Percentiles rank a stretch among this genome's conserved stretches.
These are phyloP conservation scores for Endomychus coccineus DNA, from an alignment of 2,888 invertebrate genomes.

Conservation along the genomic window DNA sequence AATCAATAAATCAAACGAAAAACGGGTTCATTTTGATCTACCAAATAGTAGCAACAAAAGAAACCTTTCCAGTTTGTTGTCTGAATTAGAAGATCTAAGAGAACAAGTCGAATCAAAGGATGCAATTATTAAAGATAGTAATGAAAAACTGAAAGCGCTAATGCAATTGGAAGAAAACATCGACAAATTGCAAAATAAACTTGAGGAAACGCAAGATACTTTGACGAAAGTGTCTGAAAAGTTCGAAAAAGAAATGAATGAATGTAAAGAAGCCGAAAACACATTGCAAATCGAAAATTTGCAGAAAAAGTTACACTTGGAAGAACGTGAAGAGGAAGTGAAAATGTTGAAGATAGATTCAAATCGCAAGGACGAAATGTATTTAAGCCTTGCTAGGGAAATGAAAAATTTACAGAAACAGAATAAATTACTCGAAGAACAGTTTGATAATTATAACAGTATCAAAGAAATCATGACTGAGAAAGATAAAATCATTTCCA, in stretches of 20 bases:
- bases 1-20: conserved; percentile 30
- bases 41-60: background rate
- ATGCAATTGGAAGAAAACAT: conserved; percentile 47
- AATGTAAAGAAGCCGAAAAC: conserved; percentile 46
- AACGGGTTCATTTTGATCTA: conserved; percentile 43
- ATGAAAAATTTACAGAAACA: conserved; percentile 50
- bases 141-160: conserved; percentile 49
- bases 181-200: conserved; percentile 48
- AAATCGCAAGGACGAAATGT: conserved; percentile 51
- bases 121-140: conserved; percentile 50
- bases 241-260: conserved; percentile 48
- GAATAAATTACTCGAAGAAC: conserved; percentile 11
- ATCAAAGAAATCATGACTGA: conserved; percentile 4
- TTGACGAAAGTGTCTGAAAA: conserved; percentile 44
- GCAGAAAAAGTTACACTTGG: conserved; percentile 50
- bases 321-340: conserved; percentile 44
- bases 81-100: conserved; percentile 50
- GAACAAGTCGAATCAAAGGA: conserved; percentile 55
- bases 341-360: conserved; percentile 51
- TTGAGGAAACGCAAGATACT: conserved; percentile 50
- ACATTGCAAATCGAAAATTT: conserved; percentile 50
- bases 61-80: conserved; percentile 41
- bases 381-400: conserved; percentile 51
- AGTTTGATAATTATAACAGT: conserved; percentile 5
- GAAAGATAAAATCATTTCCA: conserved; percentile 6